Evolutionary conservation across 1,140 invertebrate genomes (phyloP), one percentile per base, ranked within the genome.

Genomic region (Drosophila kurseongensis): DNA sequence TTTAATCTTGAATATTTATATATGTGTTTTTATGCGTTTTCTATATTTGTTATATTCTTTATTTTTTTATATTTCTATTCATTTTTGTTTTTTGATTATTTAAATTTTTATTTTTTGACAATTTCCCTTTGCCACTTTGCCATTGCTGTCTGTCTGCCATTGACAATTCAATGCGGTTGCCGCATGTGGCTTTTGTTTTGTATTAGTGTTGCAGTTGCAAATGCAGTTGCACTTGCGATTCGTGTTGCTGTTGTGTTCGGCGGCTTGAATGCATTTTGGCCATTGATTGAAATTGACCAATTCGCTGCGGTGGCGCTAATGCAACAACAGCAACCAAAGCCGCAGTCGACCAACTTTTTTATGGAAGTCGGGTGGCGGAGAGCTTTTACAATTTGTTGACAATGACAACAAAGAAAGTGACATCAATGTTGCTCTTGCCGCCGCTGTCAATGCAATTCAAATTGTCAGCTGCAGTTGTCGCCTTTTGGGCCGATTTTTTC

Each of bases 221-320:
- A 16, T 45, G 52, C 41, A 48, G 6, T 48, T 57, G 56, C 61
- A 62, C n/a, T 54, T 55, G n/a, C 27, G 13, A 10, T 48, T 54
- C 38, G 40, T 32, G 42, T 50, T 56, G 61, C 23, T 41, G 16
- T 35, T 59, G 40, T 18, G 23, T 62, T 66, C 55, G 55, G 55
- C 59, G 35, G 56, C 45, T 66, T 75, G 48, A 78, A 67, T 79
- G 65, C 45, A 73, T 59, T 72, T 61, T 55, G 71, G 54, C 50
- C 68, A 62, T 74, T 74, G 71, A 74, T 74, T 72, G 71, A 74
- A 74, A 55, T 72, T 73, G 71, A 74, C 71, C 71, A 61, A 72
- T 74, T 71, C 55, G 55, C 32, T 71, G 66, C 16, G 68, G 62
- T 47, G 35, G 38, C 42, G 51, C 63, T 67, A 67, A 67, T 60